Evolutionary conservation across 2,797 vertebrate species (phyloP).

Genomic region (Coilia nasus): DNA sequence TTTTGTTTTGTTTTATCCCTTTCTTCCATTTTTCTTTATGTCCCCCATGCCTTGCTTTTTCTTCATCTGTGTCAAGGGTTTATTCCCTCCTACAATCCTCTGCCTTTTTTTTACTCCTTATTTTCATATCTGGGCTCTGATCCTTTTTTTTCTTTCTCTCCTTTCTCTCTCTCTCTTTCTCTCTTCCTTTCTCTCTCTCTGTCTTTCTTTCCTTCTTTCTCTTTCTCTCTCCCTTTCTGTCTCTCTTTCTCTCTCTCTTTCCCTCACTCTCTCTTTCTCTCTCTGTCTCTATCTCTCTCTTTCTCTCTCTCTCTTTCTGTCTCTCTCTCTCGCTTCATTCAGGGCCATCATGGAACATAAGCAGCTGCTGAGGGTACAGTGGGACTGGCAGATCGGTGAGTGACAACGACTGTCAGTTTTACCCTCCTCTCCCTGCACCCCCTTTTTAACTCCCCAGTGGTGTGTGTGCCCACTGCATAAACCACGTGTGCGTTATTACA

Average conservation of each 20-base stretch:
- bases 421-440: not conserved
- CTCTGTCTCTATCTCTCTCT: not conserved
- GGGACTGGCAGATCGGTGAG: slow-evolving; percentile 98
- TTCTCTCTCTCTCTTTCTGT: not conserved
- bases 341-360: slow-evolving; percentile 97
- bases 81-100: not conserved
- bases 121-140: no score
- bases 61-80: not conserved
- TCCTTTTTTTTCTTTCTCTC: not conserved
- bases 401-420: not conserved
- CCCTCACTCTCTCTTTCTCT: not conserved
- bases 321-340: slow-evolving; percentile 46
- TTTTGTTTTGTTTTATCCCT: not conserved
- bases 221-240: not conserved
- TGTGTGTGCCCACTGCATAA: no score
- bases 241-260: not conserved
- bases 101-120: not conserved
- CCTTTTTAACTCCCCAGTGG: no score
- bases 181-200: no score
- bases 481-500: no score
- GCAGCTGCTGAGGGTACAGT: slow-evolving; percentile 90
- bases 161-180: no score
- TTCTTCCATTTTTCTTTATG: not conserved
- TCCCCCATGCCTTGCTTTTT: not conserved
- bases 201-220: not conserved